Conservation (phyloP, 2,888 invertebrate genomes). For the Hypselothyrea guttata region DNA sequence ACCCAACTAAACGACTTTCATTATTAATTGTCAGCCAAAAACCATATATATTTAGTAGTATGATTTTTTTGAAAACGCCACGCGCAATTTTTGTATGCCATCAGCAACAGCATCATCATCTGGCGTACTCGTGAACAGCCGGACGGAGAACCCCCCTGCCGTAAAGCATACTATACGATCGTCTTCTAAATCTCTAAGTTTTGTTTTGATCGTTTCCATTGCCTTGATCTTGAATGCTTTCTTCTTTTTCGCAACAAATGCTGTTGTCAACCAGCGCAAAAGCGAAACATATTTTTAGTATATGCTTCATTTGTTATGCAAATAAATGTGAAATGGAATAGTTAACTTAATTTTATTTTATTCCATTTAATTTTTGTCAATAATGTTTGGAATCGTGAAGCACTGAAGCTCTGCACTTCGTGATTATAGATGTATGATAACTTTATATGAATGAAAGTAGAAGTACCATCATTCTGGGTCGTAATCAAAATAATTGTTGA, state of each 20-base stretch:
- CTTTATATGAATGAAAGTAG: no score
- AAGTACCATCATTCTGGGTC: no score
- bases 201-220: constrained; percentile 58
- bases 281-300: constrained; percentile 60
- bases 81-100: constrained; percentile 40
- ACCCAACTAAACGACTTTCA: constrained; percentile 20
- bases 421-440: no score
- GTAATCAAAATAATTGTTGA: no score
- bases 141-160: constrained; percentile 7
- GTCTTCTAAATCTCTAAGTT: constrained; percentile 31
- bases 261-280: constrained; percentile 61
- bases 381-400: no score
- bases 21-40: constrained; percentile 18
- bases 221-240: constrained; percentile 71
- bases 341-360: no score
- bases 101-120: constrained; percentile 21
- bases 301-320: constrained; percentile 23
- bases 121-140: constrained; percentile 32
- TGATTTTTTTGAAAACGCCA: constrained; percentile 32
- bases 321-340: constrained; percentile 2
- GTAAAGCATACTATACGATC: neutral
- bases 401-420: no score
- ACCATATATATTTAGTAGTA: constrained; percentile 7
- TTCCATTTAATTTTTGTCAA: no score
- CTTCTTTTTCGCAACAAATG: constrained; percentile 35